These are phyloP conservation scores for Hemistola chrysoprasaria DNA, from an alignment of 2,888 invertebrate species.

Conservation along the genomic window DNA sequence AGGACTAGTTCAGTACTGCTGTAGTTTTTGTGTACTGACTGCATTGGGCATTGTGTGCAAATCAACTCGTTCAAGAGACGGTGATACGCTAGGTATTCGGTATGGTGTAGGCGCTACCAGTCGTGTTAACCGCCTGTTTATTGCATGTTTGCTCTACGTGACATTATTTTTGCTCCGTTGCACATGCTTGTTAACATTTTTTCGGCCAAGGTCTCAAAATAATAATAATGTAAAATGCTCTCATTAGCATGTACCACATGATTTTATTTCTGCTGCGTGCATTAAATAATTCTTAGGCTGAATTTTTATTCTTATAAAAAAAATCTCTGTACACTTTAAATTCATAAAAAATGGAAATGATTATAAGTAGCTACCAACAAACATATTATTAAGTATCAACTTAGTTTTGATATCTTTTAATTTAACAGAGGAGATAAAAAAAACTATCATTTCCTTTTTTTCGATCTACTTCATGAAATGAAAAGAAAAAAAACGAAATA, in stretches of 20 bases:
- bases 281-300: background rate
- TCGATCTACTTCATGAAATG: too few species aligned
- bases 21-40: conserved; percentile 8
- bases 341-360: too few species aligned
- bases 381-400: too few species aligned
- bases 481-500: too few species aligned
- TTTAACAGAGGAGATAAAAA: too few species aligned
- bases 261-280: conserved; percentile 3
- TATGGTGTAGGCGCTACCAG: conserved; percentile 4
- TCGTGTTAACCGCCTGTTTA: conserved; percentile 21
- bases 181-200: conserved; percentile 32
- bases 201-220: conserved; percentile 35
- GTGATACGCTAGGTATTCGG: too few species aligned
- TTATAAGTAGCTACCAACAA: too few species aligned
- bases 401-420: too few species aligned
- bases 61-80: conserved; percentile 26
- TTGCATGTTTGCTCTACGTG: conserved; percentile 25
- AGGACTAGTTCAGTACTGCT: conserved; percentile 37
- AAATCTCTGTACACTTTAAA: too few species aligned
- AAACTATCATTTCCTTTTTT: too few species aligned
- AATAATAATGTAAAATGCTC: conserved; percentile 10
- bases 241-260: conserved; percentile 5
- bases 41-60: conserved; percentile 43
- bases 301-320: too few species aligned
- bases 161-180: conserved; percentile 19